Conservation (phyloP, 2,888 invertebrate genomes). For the Lithophane semibrunnea region DNA sequence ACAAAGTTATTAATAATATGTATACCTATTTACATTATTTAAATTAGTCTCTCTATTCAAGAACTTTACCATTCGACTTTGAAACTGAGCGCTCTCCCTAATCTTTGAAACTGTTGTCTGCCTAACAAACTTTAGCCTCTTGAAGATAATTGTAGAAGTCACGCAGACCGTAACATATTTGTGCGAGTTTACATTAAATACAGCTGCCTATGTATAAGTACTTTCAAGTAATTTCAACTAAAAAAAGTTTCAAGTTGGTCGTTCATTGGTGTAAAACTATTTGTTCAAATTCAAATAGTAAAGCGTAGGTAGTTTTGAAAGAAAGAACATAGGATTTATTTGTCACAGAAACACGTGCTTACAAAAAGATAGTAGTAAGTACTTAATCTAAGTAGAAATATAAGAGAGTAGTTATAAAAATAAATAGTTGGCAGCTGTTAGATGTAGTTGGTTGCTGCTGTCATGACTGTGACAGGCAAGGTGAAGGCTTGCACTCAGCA, state of each 20-base stretch:
- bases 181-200: conserved; percentile 12
- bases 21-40: conserved; percentile 38
- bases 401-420: too few species aligned
- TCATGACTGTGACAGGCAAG: too few species aligned
- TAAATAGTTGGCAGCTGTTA: too few species aligned
- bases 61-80: conserved; percentile 43
- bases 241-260: background rate
- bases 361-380: too few species aligned
- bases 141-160: conserved; percentile 43
- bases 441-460: too few species aligned
- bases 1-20: conserved; percentile 14
- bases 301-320: background rate
- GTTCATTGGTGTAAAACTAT: background rate
- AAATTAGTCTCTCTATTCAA: conserved; percentile 40
- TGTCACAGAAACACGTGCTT: too few species aligned
- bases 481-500: too few species aligned
- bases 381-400: too few species aligned
- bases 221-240: background rate
- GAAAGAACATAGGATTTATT: too few species aligned
- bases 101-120: conserved; percentile 41
- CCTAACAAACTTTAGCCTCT: conserved; percentile 25
- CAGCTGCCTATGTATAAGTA: background rate
- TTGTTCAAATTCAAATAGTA: background rate
- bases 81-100: conserved; percentile 38
- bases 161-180: conserved; percentile 33